Base-by-base conservation (phyloP, 2,113 vertebrate genomes). In the Bubo bubo region DNA sequence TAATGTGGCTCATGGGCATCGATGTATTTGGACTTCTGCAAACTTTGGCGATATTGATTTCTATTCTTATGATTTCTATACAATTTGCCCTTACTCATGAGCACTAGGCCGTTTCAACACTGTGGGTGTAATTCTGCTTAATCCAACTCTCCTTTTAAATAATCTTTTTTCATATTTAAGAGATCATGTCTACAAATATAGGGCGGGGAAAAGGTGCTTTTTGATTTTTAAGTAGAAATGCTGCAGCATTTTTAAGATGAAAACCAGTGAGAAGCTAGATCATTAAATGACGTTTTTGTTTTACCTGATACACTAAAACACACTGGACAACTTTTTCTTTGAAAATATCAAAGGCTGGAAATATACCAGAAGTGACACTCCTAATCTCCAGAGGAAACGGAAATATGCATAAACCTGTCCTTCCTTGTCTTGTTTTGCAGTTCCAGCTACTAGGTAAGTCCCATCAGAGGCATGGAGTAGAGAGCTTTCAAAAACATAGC, bases 341-440 rank as follows among this genome's bases (percentile, higher is more conserved):
- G 27, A 81, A 91, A 79, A 89, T 35, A 67, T n/a, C 53, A 74
- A 76, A 68, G 34, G 34, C 52, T 88, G 64, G 35, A 91, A 88
- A 79, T 27, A 52, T 1, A 86, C 16, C 16, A 59, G 41, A 59
- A 71, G n/a, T 58, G 24, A 60, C 27, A 90, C 8, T 64, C 12
- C 39, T 86, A 18, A 88, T 58, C 34, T 77, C 45, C 18, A 75
- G 20, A 75, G 45, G 27, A 88, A 71, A 87, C 12, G 14, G 8
- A 91, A 80, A 66, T 37, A 84, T 1, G 6, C 26, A 45, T 56
- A 85, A 93, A 4, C 14, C 68, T 56, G 13, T 67, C 37, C 49
- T 90, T 71, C 20, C 39, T 77, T 70, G 87, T 70, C 72, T 75
- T 58, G 7, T 73, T 14, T 85, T 56, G 62, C 34, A 67, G n/a